Evolutionary conservation across 2,888 invertebrate genomes (phyloP).

Genomic region (Yponomeuta malinellus): DNA sequence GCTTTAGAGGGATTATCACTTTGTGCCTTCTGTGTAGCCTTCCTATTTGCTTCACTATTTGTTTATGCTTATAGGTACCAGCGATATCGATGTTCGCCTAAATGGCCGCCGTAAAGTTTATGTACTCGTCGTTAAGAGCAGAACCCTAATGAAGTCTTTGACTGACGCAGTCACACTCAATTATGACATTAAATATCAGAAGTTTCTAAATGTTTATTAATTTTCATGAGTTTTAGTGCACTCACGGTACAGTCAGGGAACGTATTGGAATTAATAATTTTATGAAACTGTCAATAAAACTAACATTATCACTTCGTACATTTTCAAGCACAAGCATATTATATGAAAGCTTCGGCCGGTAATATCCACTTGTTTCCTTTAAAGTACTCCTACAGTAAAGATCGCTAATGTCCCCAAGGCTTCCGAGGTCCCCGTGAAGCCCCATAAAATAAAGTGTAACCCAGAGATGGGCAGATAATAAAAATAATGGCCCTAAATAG

Average conservation of each 20-base stretch:
- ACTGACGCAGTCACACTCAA: not conserved
- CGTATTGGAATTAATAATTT: too few relatives aligned
- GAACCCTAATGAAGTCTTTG: not conserved
- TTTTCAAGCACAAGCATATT: too few relatives aligned
- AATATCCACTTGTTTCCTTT: not conserved
- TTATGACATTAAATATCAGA: not conserved
- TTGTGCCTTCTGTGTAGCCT: not conserved
- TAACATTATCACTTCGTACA: too few relatives aligned
- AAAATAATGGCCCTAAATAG: constrained; percentile 3
- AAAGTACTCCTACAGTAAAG: not conserved
- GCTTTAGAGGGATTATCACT: not conserved
- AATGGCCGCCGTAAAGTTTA: constrained; percentile 5
- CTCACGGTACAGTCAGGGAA: not conserved
- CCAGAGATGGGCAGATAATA: not conserved
- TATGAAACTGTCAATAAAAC: too few relatives aligned
- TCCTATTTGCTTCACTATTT: not conserved
- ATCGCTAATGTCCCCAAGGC: not conserved
- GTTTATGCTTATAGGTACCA: constrained; percentile 2
- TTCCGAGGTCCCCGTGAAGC: not conserved
- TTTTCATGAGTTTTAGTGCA: not conserved
- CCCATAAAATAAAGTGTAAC: not conserved
- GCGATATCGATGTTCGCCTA: not conserved
- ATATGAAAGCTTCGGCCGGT: too few relatives aligned
- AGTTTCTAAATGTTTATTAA: not conserved
- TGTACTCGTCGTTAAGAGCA: not conserved